Percentiles rank a stretch among this genome's conserved stretches.
phyloP scores from a whole-genome alignment of 2,888 invertebrate genomes.

The Bellardia pandia region DNA sequence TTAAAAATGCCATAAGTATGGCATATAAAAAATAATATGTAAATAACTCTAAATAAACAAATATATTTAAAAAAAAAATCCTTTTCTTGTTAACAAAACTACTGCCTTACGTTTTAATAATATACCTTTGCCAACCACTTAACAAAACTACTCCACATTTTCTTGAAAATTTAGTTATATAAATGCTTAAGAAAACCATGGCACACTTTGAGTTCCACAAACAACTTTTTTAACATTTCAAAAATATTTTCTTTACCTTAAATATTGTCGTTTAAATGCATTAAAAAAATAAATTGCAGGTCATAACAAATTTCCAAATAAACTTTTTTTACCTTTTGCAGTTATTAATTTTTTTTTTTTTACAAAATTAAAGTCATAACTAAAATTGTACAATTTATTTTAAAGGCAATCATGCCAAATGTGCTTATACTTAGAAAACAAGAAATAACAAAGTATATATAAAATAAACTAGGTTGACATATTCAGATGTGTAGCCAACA shows the following conservation, averaged over 20 bases:
- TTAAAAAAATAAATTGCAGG: neutral
- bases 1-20: too few species aligned
- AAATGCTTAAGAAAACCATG: neutral
- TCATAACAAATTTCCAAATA: neutral
- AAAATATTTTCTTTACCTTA: neutral
- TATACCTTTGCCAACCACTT: too few species aligned
- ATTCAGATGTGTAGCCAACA: neutral
- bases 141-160: too few species aligned
- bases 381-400: constrained; percentile 1
- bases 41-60: too few species aligned
- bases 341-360: neutral
- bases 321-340: neutral
- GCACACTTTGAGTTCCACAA: neutral
- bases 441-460: neutral
- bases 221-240: neutral
- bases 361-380: constrained; percentile 8
- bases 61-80: too few species aligned
- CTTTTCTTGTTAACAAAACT: too few species aligned
- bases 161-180: neutral
- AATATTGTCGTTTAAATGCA: neutral
- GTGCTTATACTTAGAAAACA: neutral
- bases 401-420: neutral
- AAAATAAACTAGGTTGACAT: constrained; percentile 38
- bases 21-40: too few species aligned
- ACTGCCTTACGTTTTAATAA: too few species aligned